Percentiles rank a stretch among this genome's conserved stretches.
These are phyloP conservation scores for Tipula helvola DNA, from an alignment of 2,888 invertebrate genomes.

Conservation along the genomic window DNA sequence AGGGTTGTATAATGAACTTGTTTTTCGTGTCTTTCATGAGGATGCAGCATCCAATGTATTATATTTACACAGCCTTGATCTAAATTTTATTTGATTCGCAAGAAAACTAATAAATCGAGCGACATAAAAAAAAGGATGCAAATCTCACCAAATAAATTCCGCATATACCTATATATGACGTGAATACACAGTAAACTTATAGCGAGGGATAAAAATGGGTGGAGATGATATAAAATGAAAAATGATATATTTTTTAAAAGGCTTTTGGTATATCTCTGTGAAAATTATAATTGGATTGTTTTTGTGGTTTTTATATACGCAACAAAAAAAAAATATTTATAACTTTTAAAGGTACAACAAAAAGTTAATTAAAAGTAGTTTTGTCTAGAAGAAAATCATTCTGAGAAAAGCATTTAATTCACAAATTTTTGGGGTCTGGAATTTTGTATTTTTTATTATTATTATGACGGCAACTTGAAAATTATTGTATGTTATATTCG, in stretches of 20 bases:
- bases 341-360: neutral
- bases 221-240: neutral
- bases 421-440: neutral
- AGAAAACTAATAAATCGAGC: neutral
- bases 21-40: neutral
- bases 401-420: neutral
- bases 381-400: neutral
- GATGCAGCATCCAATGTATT: neutral
- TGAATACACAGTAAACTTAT: neutral
- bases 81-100: neutral
- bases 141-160: neutral
- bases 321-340: neutral
- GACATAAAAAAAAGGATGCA: neutral
- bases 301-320: neutral
- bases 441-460: neutral
- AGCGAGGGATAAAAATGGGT: neutral
- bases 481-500: too few relatives aligned
- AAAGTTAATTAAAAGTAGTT: neutral
- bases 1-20: neutral
- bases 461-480: neutral
- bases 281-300: conserved; percentile 4
- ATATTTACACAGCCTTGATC: neutral
- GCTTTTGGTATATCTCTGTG: neutral
- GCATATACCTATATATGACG: neutral
- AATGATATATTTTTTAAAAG: neutral